Evolutionary conservation across 1,140 invertebrate species (phyloP), one percentile per base, ranked within the genome.

Genomic region (Brachionus plicatilis): DNA sequence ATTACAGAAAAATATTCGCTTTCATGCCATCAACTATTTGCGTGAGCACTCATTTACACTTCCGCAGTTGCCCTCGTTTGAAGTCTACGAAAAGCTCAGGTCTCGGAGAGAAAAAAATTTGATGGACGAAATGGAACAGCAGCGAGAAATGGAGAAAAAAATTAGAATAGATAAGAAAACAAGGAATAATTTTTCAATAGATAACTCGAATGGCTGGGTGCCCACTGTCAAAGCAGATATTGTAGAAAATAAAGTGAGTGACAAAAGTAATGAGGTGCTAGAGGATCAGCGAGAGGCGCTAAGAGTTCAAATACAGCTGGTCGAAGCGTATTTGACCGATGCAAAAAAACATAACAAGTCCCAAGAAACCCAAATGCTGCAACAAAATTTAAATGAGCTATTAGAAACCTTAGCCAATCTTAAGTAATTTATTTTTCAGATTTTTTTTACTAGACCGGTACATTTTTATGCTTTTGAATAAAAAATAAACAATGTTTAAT

Each of bases 351-450:
- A 53, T 8, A 76, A 76, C 0, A 76, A 53, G 33, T 12, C 11
- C 7, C 17, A 76, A 76, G 72, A 76, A 20, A 20, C 9, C 5
- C 27, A 50, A 76, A 76, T 76, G 27, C 27, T 76, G 7, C 72
- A 76, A 27, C 17, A 76, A 76, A 76, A 76, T 76, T 76, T 76
- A 76, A 76, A 76, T 50, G 72, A 76, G 27, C 72, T 76, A n/a
- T 76, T 76, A 29, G 8, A 47, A 47, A 76, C 17, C 33, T 76
- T 76, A 29, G 72, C 20, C 3, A 50, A 76, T 76, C 20, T 76
- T 20, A 50, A 27, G 33, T 76, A 47, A 27, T 27, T 53, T n/a
- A 76, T n/a, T 68, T 65, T 24, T 11, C 17, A 20, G 17, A 65
- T 12, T 47, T n/a, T 47, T 47, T 47, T 47, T 47, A n/a, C 11